Base-by-base conservation (phyloP, 2,888 invertebrate genomes). In the Ypsolopha scabrella region DNA sequence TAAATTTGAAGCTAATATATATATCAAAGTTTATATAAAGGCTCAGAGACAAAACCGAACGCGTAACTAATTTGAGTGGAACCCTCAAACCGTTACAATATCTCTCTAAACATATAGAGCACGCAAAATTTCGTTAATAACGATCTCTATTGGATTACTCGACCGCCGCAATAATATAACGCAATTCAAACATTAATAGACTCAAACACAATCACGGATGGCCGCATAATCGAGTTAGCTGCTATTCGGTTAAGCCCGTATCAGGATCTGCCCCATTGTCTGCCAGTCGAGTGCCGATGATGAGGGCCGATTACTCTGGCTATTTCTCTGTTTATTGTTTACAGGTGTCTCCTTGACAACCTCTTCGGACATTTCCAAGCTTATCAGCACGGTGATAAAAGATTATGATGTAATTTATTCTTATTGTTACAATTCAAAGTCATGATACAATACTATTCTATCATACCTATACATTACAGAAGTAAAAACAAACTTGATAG, bases 111-210 rank as follows among this genome's bases (percentile, higher is more conserved):
- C 46, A 11, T 4, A 34, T 46, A 11, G 46, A 66, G 63, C 59
- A 67, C 67, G 65, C 67, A 65, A 68, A 70, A 75, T 74, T 73
- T 74, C 68, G 75, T 72, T 80, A 81, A 79, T 75, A 68, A 70
- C 72, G 63, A 68, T 71, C 73, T 72, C 72, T 79, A 82, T 79
- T 76, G 80, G 78, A 80, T 82, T 80, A 83, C 75, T 65, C 70
- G 68, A 61, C 70, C 65, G 66, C 75, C 77, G 74, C 80, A 80
- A 78, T 83, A 82, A 77, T 80, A 83, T 83, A 82, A 81, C 83
- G 81, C 81, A 82, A 81, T 82, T 82, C 83, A 82, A 85, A 80
- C 81, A 85, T 85, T 83, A 83, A 85, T 83, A 80, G 80, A 75
- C 76, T 75, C 71, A 79, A 82, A 82, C 75, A 83, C 83, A 83